Conservation (phyloP, 2,113 vertebrate genomes). For the Callithrix jacchus region DNA sequence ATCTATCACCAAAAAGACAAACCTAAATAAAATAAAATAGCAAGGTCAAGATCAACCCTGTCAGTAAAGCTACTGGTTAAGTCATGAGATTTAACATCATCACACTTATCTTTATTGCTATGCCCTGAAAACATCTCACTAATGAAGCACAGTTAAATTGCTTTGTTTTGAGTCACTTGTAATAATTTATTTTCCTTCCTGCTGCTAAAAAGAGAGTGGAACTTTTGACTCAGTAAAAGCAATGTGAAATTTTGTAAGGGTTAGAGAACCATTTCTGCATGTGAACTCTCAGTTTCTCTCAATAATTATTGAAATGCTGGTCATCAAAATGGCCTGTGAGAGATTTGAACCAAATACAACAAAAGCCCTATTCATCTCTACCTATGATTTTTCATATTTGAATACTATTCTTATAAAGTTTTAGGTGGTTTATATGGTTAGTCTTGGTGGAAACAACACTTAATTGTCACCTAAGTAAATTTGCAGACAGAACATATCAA, state of each 20-base stretch:
- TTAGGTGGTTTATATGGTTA: not conserved
- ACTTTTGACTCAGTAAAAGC: constrained; percentile 71
- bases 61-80: not conserved
- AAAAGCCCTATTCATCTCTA: not conserved
- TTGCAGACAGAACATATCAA: not conserved
- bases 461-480: not conserved
- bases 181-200: constrained; percentile 60
- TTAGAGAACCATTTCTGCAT: constrained; percentile 46
- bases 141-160: constrained; percentile 44
- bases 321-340: not conserved
- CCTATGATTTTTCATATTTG: not conserved
- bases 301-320: not conserved
- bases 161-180: constrained; percentile 72
- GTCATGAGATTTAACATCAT: not conserved
- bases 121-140: constrained; percentile 22
- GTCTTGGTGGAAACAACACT: not conserved
- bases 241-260: constrained; percentile 52
- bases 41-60: not conserved
- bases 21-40: not conserved
- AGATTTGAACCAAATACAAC: not conserved
- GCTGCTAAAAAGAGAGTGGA: constrained; percentile 76
- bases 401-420: not conserved
- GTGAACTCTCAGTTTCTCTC: not conserved
- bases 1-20: not conserved
- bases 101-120: not conserved